Conservation (phyloP, 2,888 invertebrate genomes). For the Lamproptera curius region DNA sequence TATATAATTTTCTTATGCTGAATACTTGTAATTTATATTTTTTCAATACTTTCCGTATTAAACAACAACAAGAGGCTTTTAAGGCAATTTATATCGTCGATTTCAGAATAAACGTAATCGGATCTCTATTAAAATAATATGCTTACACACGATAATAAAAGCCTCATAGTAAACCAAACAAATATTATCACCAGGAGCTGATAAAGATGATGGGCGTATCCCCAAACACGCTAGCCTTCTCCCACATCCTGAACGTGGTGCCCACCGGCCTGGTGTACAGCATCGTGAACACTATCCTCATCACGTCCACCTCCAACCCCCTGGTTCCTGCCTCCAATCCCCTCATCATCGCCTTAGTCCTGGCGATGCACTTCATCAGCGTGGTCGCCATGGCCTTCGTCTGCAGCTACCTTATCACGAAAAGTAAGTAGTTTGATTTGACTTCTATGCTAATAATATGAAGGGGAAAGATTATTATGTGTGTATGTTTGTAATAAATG, state of each 20-base stretch:
- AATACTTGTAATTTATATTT: too few relatives aligned
- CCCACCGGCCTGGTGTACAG: constrained; percentile 75
- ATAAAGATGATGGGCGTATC: constrained; percentile 88
- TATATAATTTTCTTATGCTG: too few relatives aligned
- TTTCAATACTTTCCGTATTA: too few relatives aligned
- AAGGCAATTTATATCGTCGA: too few relatives aligned
- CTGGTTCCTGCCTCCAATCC: constrained; percentile 75
- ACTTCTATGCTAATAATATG: too few relatives aligned
- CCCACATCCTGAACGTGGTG: constrained; percentile 83
- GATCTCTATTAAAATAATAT: too few relatives aligned
- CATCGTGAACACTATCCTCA: constrained; percentile 47
- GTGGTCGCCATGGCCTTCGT: constrained; percentile 80
- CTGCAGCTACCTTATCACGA: constrained; percentile 80
- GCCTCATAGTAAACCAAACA: too few relatives aligned
- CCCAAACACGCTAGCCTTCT: constrained; percentile 80
- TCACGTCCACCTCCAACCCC: constrained; percentile 47
- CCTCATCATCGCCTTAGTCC: constrained; percentile 74
- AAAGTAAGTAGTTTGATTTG: constrained; percentile 62
- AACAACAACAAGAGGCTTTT: too few relatives aligned
- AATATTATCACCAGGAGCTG: constrained; percentile 84
- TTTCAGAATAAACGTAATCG: too few relatives aligned
- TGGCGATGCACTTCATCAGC: constrained; percentile 79
- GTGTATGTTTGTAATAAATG: too few relatives aligned
- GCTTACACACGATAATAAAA: too few relatives aligned
- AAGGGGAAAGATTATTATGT: too few relatives aligned